Evolutionary conservation across 1,140 invertebrate genomes (phyloP), one percentile per base, ranked within the genome.

Genomic region (Cyclina sinensis): DNA sequence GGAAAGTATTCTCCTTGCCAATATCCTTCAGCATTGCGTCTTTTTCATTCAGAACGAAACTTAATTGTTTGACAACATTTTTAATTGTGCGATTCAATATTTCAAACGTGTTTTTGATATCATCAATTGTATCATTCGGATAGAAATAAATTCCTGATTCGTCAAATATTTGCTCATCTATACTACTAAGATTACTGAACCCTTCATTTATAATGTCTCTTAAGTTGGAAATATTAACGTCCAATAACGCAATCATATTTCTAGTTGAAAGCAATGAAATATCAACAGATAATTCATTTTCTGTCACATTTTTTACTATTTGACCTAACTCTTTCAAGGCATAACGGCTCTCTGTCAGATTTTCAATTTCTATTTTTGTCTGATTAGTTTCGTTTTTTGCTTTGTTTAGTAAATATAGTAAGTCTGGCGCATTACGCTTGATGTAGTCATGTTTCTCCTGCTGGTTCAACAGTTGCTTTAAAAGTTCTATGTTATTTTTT

Each of bases 391-490:
- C 9, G 0, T 7, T 9, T 16, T 48, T 73, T 0, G 27, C 30
- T 35, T 84, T 57, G 27, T 51, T 7, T 30, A 62, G 9, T 32
- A 21, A 21, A 27, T 70, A 12, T n/a, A 35, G 0, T 12, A 84
- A 14, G 1, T 27, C 14, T 3, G 62, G 82, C 0, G 27, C 12
- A 24, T 73, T 48, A 4, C 37, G 18, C 16, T 54, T 35, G 14
- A 84, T 73, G 35, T 73, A 84, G 51, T 84, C 82, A 1, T 32
- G n/a, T 32, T 83, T 83, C 68, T 83, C 32, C 21, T 68, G 57
- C 27, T 46, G 5, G 11, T 11, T 51, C 3, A 73, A 46, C 12
- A 84, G 1, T 1, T 84, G 4, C 57, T 68, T 37, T 0, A 84
- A 35, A 18, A 1, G 32, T 1, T 46, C 24, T 4, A 84, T 68